Percentiles rank a stretch among this genome's conserved stretches.
Conservation (phyloP, 2,797 vertebrate genomes). For the Fratercula arctica region DNA sequence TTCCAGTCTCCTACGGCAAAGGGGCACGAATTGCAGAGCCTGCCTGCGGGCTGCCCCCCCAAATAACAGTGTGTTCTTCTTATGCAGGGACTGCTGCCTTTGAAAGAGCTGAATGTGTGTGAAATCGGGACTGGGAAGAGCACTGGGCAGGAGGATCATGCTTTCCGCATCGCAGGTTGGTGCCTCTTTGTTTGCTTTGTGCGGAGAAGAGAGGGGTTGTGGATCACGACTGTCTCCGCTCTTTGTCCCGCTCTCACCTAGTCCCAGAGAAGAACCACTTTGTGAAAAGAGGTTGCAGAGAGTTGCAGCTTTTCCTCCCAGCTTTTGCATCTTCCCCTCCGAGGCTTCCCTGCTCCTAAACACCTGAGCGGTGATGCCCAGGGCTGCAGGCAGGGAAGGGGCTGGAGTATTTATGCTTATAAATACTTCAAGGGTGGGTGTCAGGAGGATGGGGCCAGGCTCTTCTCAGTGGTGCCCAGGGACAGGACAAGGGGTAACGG, state of each 20-base stretch:
- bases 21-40: background rate
- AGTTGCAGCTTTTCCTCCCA: background rate
- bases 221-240: background rate
- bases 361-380: background rate
- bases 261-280: background rate
- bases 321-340: background rate
- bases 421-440: too few species aligned
- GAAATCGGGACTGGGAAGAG: constrained; percentile 78
- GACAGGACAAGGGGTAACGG: too few species aligned
- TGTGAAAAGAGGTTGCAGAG: background rate
- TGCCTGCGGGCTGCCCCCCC: background rate
- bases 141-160: constrained; percentile 79
- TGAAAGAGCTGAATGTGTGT: constrained; percentile 86
- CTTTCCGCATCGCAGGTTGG: constrained; percentile 91
- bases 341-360: background rate
- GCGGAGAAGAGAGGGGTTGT: background rate
- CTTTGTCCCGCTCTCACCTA: background rate
- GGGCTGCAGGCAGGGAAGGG: background rate
- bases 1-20: background rate
- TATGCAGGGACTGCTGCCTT: constrained; percentile 88
- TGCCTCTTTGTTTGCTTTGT: background rate
- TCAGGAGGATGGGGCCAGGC: too few species aligned
- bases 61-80: background rate
- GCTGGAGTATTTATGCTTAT: too few species aligned
- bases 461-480: too few species aligned